Evolutionary conservation across 2,888 invertebrate genomes (phyloP), one percentile per base, ranked within the genome.

Genomic region (Chalcis sispes): DNA sequence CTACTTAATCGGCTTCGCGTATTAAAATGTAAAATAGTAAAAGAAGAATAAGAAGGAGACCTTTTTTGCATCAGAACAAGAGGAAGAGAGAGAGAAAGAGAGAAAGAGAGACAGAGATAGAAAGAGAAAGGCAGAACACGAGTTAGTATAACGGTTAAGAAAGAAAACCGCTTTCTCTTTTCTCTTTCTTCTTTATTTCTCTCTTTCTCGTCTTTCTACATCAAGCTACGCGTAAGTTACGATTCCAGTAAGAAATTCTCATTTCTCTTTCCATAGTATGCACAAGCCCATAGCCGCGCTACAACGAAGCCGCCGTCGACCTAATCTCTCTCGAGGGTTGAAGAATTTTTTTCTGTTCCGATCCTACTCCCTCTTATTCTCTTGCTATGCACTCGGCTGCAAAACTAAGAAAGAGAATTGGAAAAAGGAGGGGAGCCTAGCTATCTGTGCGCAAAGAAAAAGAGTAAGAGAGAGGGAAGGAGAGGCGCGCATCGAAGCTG

Each of bases 261-360:
- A 56, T 72, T 72, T 72, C 40, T 50, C 67, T 72, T 46, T 32
- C 25, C 5, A 42, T 32, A 3, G 5, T 32, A 56, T 56, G 56
- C 27, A n/a, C 23, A 46, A 56, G 61, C 36, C 66, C 42, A 42
- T 7, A 18, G 18, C 42, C 5, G 36, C 4, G 36, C 4, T 4
- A 36, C 5, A 36, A 36, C 4, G 36, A 36, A 36, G 36, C 36
- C 42, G 1, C n/a, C 62, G 23, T 18, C 64, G 27, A 74, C 59
- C 70, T 74, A 73, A 74, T 74, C 73, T 73, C 74, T 74, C 69
- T 69, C 65, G 64, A 72, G 62, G 61, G 32, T 71, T 52, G 58
- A 52, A 52, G 58, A 62, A 67, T 65, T 61, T 58, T 48, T 50
- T 65, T 42, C 23, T n/a, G 8, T 18, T 4, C 32, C 36, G 0